Conservation (phyloP, 2,888 invertebrate species). For the Orchesella flavescens region DNA sequence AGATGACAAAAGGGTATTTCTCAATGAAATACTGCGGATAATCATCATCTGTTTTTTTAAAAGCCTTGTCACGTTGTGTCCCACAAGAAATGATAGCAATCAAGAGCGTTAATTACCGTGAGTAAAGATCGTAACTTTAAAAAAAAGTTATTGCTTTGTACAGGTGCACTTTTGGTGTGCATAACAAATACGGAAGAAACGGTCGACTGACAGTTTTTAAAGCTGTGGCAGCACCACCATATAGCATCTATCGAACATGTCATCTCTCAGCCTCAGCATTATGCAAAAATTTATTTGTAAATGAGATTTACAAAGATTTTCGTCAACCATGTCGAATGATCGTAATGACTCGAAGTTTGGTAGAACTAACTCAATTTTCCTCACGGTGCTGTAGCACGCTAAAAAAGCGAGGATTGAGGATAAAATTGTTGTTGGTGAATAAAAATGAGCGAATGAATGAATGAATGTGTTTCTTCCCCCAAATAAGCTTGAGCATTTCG, state of each 20-base stretch:
- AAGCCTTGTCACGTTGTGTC: conserved; percentile 17
- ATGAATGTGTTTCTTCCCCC: no score
- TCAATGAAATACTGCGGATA: conserved; percentile 1
- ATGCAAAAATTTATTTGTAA: conserved; percentile 55
- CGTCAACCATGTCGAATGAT: conserved; percentile 49
- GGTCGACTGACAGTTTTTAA: conserved; percentile 59
- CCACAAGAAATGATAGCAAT: conserved; percentile 36
- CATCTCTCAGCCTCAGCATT: conserved; percentile 32
- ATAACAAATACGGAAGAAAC: conserved; percentile 55
- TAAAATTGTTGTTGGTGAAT: no score
- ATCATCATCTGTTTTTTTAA: neutral
- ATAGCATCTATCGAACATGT: conserved; percentile 49
- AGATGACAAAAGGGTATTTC: neutral
- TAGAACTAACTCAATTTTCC: conserved; percentile 56
- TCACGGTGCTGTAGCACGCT: neutral
- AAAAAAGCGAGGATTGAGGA: no score
- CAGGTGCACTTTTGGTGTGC: neutral
- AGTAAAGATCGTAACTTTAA: conserved; percentile 43
- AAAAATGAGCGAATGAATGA: no score
- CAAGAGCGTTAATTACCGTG: conserved; percentile 64
- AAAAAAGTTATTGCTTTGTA: neutral
- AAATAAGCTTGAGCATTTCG: no score
- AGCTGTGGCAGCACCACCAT: neutral
- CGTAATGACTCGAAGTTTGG: conserved; percentile 38
- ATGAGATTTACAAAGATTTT: conserved; percentile 39